phyloP scores from a whole-genome alignment of 2,888 invertebrate genomes.

The Bedellia somnulentella region DNA sequence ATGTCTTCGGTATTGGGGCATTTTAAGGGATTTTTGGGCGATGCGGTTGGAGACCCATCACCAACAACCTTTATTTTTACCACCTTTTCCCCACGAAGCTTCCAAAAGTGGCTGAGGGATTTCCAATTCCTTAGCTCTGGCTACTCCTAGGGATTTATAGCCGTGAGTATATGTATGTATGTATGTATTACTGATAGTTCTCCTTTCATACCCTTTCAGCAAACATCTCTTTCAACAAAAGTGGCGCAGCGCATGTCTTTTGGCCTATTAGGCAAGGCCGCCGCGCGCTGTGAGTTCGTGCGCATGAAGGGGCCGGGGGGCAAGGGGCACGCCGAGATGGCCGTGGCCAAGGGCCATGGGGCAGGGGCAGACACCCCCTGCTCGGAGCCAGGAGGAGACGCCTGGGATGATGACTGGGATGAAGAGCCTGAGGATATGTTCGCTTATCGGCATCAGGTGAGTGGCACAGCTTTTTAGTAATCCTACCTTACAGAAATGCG shows the following conservation, averaged over 20 bases:
- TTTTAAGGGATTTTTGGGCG: too few species aligned
- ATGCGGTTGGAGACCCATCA: too few species aligned
- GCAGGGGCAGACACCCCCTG: slow-evolving; percentile 94
- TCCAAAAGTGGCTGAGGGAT: too few species aligned
- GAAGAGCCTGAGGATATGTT: slow-evolving; percentile 85
- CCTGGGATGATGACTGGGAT: slow-evolving; percentile 90
- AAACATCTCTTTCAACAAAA: slow-evolving; percentile 92
- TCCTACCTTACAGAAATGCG: too few species aligned
- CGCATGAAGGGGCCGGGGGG: slow-evolving; percentile 93
- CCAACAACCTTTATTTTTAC: too few species aligned
- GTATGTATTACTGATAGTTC: not conserved
- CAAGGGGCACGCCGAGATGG: slow-evolving; percentile 88
- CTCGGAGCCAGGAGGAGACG: slow-evolving; percentile 86
- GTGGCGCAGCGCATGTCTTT: slow-evolving; percentile 96
- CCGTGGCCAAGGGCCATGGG: slow-evolving; percentile 86
- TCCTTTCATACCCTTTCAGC: too few species aligned
- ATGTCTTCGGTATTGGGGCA: too few species aligned
- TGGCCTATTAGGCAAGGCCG: slow-evolving; percentile 78
- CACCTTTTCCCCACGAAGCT: too few species aligned
- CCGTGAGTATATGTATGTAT: not conserved
- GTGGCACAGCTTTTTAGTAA: slow-evolving; percentile 10
- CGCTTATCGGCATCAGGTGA: slow-evolving; percentile 75
- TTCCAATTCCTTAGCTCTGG: too few species aligned
- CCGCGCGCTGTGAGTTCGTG: slow-evolving; percentile 94
- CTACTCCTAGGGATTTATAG: too few species aligned